Base-by-base conservation (phyloP, 2,888 invertebrate species). In the Cetonia aurata region DNA sequence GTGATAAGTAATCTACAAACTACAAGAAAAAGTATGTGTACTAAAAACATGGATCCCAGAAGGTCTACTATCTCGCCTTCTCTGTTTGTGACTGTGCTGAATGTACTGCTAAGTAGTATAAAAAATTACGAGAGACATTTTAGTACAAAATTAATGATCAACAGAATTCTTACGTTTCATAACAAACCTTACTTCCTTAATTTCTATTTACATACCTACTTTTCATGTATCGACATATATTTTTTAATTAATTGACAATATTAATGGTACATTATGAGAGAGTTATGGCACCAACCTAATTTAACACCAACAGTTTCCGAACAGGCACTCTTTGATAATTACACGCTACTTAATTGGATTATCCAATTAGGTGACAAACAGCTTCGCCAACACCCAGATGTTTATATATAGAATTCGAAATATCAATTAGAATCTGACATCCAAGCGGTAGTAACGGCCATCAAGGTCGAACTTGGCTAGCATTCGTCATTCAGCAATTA, bases 351-450 rank as follows among this genome's bases (percentile, higher is more conserved):
- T 31, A 62, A 62, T 48, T 62, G 12, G 33, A 15, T 25, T 31
- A 62, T 48, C 62, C 48, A 62, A 62, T 62, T 62, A 62, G 37
- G 62, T 60, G 60, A 60, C 62, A 62, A 62, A 62, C 62, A 48
- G 42, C 31, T 31, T 19, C 13, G 62, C 48, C 62, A 62, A 48
- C 62, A 48, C 62, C 62, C 62, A 62, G 33, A 62, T 44, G 59
- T 62, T 62, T 62, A 62, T 62, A 62, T 62, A 62, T 13, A 62
- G 48, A 62, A 48, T 62, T 33, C 48, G 62, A 37, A 62, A 62
- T 62, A 62, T 62, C 62, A 62, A 50, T 48, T 62, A 50, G 62
- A 15, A 19, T 48, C 46, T 62, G 33, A 33, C 60, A 13, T 48
- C 33, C 25, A 25, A 25, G 37, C 56, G 25, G n/a, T 41, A 19